These are phyloP conservation scores for Cataglyphis cursor DNA, from an alignment of 2,888 invertebrate species.

Conservation along the genomic window DNA sequence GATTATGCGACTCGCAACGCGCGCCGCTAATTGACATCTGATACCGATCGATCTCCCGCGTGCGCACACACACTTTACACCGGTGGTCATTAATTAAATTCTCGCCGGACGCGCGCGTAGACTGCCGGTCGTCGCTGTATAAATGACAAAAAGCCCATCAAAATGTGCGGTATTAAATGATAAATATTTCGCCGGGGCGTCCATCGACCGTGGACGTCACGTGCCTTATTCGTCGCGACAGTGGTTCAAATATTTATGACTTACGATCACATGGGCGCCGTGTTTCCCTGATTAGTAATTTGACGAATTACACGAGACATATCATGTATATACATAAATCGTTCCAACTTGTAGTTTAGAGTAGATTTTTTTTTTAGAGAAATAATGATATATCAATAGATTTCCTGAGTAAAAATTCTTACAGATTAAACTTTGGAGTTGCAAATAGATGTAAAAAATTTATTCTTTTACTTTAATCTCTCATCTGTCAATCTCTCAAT, in stretches of 20 bases:
- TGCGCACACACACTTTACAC: conserved; percentile 42
- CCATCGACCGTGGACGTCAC: conserved; percentile 34
- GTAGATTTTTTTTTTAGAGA: not conserved
- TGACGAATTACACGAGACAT: not conserved
- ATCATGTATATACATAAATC: not conserved
- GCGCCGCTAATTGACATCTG: conserved; percentile 56
- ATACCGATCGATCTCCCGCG: conserved; percentile 48
- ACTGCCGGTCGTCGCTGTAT: conserved; percentile 44
- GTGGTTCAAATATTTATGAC: conserved; percentile 39
- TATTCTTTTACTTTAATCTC: conserved; percentile 5
- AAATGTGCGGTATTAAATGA: conserved; percentile 50
- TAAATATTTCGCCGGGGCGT: conserved; percentile 41
- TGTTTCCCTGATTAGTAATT: not conserved
- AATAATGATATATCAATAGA: not conserved
- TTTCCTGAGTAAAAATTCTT: not conserved
- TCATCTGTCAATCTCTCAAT: no score
- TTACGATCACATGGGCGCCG: not conserved
- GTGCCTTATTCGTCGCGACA: conserved; percentile 28
- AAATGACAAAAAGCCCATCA: conserved; percentile 53
- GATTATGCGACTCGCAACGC: conserved; percentile 51
- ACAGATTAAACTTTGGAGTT: not conserved
- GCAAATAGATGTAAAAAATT: not conserved
- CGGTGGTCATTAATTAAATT: conserved; percentile 53
- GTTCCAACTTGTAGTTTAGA: not conserved
- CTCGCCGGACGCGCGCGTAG: conserved; percentile 28